phyloP scores from a whole-genome alignment of 2,113 vertebrate genomes.

The Rynchops niger region DNA sequence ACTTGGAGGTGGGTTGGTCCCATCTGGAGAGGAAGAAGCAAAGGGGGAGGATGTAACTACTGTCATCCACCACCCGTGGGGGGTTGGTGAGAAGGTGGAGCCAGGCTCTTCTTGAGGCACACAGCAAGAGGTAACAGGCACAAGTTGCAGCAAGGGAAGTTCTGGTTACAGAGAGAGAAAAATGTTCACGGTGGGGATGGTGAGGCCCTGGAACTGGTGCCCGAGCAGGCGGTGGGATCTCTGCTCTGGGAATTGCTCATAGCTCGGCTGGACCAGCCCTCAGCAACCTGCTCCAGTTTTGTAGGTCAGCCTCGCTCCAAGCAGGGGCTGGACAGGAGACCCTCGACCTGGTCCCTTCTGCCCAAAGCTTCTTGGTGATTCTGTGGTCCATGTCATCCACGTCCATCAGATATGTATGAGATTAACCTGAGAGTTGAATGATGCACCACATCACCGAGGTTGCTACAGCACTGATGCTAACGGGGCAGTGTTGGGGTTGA shows the following conservation, averaged over 20 bases:
- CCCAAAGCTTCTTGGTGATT: neutral
- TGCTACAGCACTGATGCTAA: neutral
- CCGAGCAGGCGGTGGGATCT: neutral
- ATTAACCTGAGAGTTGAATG: neutral
- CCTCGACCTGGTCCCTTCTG: neutral
- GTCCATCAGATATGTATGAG: neutral
- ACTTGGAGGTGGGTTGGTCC: neutral
- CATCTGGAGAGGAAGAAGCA: neutral
- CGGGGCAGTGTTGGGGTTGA: neutral
- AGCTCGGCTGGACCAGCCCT: neutral
- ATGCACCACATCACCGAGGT: neutral
- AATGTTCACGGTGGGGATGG: neutral
- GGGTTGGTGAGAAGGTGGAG: neutral
- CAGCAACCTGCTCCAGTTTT: neutral
- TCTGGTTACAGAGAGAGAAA: neutral
- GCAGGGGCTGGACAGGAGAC: neutral
- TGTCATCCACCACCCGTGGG: accelerated
- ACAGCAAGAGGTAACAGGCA: neutral
- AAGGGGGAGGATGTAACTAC: neutral
- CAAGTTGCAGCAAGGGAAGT: neutral
- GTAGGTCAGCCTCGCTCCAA: neutral
- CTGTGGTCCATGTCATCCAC: neutral
- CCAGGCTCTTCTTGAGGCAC: neutral
- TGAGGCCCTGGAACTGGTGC: neutral
- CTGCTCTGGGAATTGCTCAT: neutral